Evolutionary conservation across 2,113 vertebrate genomes (phyloP), one percentile per base, ranked within the genome.

Genomic region (Spermophilus dauricus): DNA sequence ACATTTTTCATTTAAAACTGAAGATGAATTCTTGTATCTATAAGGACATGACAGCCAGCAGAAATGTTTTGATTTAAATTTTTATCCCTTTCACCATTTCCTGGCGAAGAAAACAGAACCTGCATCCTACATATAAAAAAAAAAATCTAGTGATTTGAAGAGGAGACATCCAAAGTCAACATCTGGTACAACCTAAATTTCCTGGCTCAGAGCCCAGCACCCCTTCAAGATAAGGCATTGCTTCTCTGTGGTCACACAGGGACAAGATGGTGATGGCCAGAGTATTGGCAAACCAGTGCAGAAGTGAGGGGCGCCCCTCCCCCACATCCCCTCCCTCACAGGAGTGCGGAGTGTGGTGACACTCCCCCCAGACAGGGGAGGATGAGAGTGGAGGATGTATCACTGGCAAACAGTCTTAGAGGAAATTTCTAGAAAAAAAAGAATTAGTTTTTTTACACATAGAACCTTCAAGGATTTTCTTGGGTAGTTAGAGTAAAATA

Each of bases 401-500:
- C 14, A 6, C 20, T 0, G 0, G 24, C 1, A 6, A 32, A 10
- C 0, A 1, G 37, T 8, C n/a, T 18, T 22, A 2, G 12, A 37
- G 26, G 4, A 42, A 16, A 42, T 26, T 17, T 78, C 39, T 16
- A 56, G 26, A n/a, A 14, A n/a, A 45, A 34, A 24, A 34, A 24
- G 20, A n/a, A 12, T 8, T 13, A 45, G 18, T 4, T n/a, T 34
- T n/a, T 30, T n/a, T 76, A 80, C 37, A 34, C 2, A 2, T 4
- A 78, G 48, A 56, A 30, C 14, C 1, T 34, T 51, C 28, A 28
- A 2, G 32, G 22, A n/a, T 10, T 18, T 53, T 22, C 30, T 12
- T 22, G 17, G 30, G 77, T 2, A 67, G 12, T 4, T 56, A 28
- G 0, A 24, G 20, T 14, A 14, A 24, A 14, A 2, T 0, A 4